Evolutionary conservation across 1,140 invertebrate species (phyloP).

Genomic region (Andrena cerasifolii): DNA sequence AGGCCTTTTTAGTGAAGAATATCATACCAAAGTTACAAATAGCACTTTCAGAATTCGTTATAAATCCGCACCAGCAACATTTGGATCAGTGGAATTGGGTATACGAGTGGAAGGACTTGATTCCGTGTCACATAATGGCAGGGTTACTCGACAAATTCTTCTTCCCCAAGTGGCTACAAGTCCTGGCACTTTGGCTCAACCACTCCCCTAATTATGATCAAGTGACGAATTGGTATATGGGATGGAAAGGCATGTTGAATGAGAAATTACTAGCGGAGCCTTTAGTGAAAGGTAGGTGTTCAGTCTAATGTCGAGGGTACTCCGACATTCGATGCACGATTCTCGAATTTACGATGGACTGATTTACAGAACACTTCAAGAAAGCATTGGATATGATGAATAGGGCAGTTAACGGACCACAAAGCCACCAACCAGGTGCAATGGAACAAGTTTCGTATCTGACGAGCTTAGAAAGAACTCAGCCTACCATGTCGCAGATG

Average conservation of each 20-base stretch:
- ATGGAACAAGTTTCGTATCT: conserved; percentile 84
- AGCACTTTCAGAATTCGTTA: conserved; percentile 88
- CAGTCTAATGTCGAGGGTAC: background rate
- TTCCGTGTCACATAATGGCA: conserved; percentile 88
- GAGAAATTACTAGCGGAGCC: conserved; percentile 87
- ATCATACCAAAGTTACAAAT: conserved; percentile 95
- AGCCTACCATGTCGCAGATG: conserved; percentile 82
- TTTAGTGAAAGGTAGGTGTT: conserved; percentile 85
- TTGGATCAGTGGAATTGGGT: conserved; percentile 93
- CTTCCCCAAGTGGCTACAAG: conserved; percentile 94
- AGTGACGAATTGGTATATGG: conserved; percentile 93
- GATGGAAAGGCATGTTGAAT: conserved; percentile 92
- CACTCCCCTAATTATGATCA: conserved; percentile 92
- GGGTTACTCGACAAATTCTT: conserved; percentile 91
- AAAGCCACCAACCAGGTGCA: conserved; percentile 83
- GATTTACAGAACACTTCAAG: conserved; percentile 89
- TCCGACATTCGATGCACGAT: no score
- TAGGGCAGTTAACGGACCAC: conserved; percentile 85
- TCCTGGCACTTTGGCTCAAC: conserved; percentile 91
- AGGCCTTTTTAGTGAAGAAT: conserved; percentile 93
- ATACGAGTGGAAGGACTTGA: conserved; percentile 92
- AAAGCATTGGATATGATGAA: conserved; percentile 97
- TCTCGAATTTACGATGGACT: no score
- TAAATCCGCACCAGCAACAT: conserved; percentile 94
- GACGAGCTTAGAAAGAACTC: conserved; percentile 82